Evolutionary conservation across 2,113 vertebrate species (phyloP).

Genomic region (Heloderma charlesbogerti): DNA sequence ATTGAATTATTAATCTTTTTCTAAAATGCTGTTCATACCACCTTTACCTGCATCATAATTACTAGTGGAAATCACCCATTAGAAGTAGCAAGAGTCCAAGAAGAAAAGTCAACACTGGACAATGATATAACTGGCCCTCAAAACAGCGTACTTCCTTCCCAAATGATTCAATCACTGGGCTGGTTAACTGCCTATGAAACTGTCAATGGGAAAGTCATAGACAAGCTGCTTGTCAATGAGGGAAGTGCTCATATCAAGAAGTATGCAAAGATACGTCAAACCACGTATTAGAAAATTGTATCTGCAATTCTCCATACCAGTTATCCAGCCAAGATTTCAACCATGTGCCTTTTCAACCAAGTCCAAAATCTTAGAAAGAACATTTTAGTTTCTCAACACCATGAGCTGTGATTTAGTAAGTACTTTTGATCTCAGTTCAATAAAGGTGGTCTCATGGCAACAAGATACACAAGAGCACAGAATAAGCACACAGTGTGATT

Average conservation of each 20-base stretch:
- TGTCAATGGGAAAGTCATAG: neutral
- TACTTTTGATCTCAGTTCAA: neutral
- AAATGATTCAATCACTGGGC: neutral
- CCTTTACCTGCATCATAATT: neutral
- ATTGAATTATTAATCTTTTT: neutral
- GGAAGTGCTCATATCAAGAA: neutral
- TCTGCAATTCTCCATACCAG: neutral
- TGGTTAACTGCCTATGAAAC: neutral
- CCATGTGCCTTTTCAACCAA: neutral
- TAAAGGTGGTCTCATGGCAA: neutral
- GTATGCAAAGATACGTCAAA: neutral
- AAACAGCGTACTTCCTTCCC: neutral
- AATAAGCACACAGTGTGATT: rapidly evolving
- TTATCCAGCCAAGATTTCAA: neutral
- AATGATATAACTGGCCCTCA: neutral
- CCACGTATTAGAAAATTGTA: neutral
- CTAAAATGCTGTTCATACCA: neutral
- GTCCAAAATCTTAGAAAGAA: neutral
- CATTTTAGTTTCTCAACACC: neutral
- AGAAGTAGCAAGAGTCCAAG: neutral
- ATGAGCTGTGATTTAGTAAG: neutral
- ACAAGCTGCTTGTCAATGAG: neutral
- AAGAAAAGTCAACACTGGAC: neutral
- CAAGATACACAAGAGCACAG: neutral
- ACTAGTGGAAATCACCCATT: neutral